Evolutionary conservation across 2,113 vertebrate genomes (phyloP).

Genomic region (Chitala chitala): DNA sequence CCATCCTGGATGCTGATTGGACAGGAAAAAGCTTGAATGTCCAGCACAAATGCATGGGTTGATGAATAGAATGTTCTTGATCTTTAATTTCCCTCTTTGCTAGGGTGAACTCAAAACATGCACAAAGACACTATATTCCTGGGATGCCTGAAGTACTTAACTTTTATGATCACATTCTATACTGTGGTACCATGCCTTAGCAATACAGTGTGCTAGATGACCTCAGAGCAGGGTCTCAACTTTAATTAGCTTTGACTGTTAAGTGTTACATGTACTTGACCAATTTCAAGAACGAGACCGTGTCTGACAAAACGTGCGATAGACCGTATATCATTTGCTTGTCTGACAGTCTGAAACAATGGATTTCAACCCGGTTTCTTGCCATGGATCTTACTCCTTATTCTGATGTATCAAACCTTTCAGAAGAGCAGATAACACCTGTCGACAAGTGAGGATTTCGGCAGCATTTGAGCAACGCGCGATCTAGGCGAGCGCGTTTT

Average conservation of each 20-base stretch:
- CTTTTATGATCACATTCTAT: constrained; percentile 20
- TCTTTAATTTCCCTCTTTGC: neutral
- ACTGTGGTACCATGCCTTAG: constrained; percentile 23
- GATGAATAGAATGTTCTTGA: constrained; percentile 14
- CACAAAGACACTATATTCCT: constrained; percentile 24
- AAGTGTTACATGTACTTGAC: neutral
- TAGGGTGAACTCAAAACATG: constrained; percentile 7
- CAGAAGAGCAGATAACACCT: constrained; percentile 19
- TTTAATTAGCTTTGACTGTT: constrained; percentile 13
- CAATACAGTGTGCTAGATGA: constrained; percentile 5
- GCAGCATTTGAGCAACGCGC: too few species aligned
- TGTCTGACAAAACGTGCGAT: constrained; percentile 52
- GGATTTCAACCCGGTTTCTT: constrained; percentile 25
- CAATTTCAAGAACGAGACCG: constrained; percentile 34
- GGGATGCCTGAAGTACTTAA: constrained; percentile 33
- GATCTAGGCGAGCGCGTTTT: too few species aligned
- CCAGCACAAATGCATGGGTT: constrained; percentile 42
- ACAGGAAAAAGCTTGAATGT: constrained; percentile 25
- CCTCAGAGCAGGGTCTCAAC: neutral
- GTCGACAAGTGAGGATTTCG: neutral
- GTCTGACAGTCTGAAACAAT: constrained; percentile 25
- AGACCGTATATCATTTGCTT: constrained; percentile 32
- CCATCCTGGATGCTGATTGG: neutral
- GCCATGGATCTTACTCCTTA: constrained; percentile 23
- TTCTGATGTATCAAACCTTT: constrained; percentile 43